A percentile compares a stretch with the other conserved stretches of the same genome.
Conservation (phyloP, 1,140 invertebrate species). For the Drosophila varians region DNA sequence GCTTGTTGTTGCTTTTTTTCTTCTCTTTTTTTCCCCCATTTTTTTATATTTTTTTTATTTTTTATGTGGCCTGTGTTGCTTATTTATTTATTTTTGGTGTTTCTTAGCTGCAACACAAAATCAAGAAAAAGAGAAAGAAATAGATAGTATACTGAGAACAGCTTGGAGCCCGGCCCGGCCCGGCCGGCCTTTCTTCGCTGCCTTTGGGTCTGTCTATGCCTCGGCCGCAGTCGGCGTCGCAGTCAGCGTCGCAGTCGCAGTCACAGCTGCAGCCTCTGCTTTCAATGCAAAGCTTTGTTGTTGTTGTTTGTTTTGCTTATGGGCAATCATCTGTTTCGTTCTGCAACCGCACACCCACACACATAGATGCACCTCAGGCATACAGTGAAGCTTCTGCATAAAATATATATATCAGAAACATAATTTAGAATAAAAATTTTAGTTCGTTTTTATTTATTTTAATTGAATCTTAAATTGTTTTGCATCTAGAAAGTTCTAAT, state of each 20-base stretch:
- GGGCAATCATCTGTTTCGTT: slow-evolving; percentile 80
- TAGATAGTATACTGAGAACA: slow-evolving; percentile 8
- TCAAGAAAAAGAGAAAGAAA: slow-evolving; percentile 27
- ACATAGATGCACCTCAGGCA: slow-evolving; percentile 32
- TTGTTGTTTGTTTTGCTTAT: slow-evolving; percentile 65
- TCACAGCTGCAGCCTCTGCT: slow-evolving; percentile 28
- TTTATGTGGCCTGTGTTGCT: slow-evolving; percentile 41
- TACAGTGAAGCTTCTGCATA: slow-evolving; percentile 19
- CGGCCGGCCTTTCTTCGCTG: slow-evolving; percentile 52
- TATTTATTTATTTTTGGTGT: slow-evolving; percentile 65
- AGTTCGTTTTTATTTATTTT: not conserved
- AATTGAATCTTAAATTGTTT: too few relatives aligned
- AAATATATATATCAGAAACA: not conserved
- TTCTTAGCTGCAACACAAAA: slow-evolving; percentile 48
- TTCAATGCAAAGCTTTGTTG: slow-evolving; percentile 43
- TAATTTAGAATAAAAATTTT: not conserved
- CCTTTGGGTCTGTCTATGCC: slow-evolving; percentile 7
- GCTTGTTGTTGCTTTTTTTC: slow-evolving; percentile 54
- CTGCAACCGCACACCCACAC: slow-evolving; percentile 58
- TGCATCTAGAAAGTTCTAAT: not conserved
- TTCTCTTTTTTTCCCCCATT: slow-evolving; percentile 3
- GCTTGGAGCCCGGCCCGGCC: slow-evolving; percentile 65
- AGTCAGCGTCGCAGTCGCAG: slow-evolving; percentile 3
- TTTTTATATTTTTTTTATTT: slow-evolving; percentile 26
- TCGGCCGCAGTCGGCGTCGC: not conserved